phyloP scores from a whole-genome alignment of 2,797 vertebrate species.

The Rhabdomys pumilio region DNA sequence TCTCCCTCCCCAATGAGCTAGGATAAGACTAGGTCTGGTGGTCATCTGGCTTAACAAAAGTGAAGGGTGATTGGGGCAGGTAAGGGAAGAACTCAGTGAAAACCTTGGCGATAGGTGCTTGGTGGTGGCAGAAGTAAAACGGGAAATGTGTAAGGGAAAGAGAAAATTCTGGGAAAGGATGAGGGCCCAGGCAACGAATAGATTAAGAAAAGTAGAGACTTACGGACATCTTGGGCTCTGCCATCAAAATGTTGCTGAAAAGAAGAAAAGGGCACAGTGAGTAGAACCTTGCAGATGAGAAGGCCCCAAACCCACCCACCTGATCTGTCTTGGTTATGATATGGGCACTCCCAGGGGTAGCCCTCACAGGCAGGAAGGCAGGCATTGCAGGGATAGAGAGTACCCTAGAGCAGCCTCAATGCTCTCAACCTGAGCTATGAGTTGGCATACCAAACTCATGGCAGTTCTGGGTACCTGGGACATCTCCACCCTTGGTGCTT shows the following conservation, averaged over 20 bases:
- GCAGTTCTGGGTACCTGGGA: conserved; percentile 45
- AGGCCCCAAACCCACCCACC: not conserved
- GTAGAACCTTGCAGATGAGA: not conserved
- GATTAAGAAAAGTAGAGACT: conserved; percentile 65
- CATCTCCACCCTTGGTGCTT: conserved; percentile 56
- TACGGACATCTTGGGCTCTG: conserved; percentile 83
- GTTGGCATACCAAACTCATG: conserved; percentile 78
- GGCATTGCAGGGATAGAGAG: not conserved
- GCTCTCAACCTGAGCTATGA: not conserved
- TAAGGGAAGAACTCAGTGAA: not conserved
- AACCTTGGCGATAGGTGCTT: not conserved
- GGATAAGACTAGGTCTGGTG: not conserved
- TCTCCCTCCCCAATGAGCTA: not conserved
- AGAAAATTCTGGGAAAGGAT: not conserved
- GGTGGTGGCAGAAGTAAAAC: not conserved
- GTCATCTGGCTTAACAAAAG: conserved; percentile 11
- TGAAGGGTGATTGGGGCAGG: not conserved
- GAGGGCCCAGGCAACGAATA: not conserved
- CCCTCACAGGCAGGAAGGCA: not conserved
- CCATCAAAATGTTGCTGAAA: conserved; percentile 84
- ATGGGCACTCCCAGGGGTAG: not conserved
- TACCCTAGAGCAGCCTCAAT: not conserved
- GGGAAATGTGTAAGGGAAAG: not conserved
- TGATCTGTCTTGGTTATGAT: not conserved
- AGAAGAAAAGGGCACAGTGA: not conserved